These are phyloP conservation scores for Monomorium pharaonis DNA, from an alignment of 1,140 invertebrate genomes.

Conservation along the genomic window DNA sequence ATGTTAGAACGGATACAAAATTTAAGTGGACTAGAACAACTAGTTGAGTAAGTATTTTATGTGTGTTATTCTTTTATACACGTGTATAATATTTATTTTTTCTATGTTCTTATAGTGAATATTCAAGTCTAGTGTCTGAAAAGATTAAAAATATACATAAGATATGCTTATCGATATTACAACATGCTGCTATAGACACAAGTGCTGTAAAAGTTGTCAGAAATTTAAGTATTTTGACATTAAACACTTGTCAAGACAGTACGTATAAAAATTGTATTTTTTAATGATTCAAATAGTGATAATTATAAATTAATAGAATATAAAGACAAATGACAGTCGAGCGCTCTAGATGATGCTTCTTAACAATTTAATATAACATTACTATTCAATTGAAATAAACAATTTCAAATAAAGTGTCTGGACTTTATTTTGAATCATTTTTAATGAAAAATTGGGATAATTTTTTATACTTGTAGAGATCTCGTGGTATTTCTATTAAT, in stretches of 20 bases:
- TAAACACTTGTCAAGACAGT: constrained; percentile 59
- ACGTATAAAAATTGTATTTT: constrained; percentile 17
- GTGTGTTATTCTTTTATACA: not conserved
- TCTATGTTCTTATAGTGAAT: not conserved
- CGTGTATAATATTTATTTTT: not conserved
- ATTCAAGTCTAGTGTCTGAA: constrained; percentile 16
- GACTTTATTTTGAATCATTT: too few species aligned
- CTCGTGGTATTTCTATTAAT: too few species aligned
- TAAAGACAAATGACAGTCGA: too few species aligned
- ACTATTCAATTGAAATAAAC: too few species aligned
- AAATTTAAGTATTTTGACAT: constrained; percentile 48
- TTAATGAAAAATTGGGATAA: too few species aligned
- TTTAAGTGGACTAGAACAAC: constrained; percentile 61
- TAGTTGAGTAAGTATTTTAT: constrained; percentile 61
- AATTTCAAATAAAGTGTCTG: too few species aligned
- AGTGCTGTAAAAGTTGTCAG: constrained; percentile 22
- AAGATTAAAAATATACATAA: constrained; percentile 54
- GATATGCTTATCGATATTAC: constrained; percentile 52
- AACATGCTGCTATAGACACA: constrained; percentile 31
- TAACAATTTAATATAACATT: too few species aligned
- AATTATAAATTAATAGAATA: too few species aligned
- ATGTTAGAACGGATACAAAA: constrained; percentile 66
- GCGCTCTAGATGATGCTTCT: too few species aligned
- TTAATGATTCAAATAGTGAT: not conserved
- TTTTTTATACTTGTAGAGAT: too few species aligned